Conservation (phyloP, 1,140 invertebrate species). For the Mactra quadrangularis region DNA sequence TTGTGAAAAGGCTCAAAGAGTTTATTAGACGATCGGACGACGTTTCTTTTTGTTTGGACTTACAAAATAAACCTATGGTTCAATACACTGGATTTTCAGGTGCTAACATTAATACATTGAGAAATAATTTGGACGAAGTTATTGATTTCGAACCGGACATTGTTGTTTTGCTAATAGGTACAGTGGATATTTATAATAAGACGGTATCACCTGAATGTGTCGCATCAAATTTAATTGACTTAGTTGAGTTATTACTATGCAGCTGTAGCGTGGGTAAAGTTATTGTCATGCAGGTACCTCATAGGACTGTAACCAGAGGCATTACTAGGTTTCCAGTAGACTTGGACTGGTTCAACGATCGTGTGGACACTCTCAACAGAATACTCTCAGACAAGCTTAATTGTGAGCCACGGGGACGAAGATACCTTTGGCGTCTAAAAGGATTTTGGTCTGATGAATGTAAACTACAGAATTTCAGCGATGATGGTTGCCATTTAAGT, state of each 20-base stretch:
- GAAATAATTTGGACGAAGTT: too few species aligned
- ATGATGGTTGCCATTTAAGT: slow-evolving; percentile 33
- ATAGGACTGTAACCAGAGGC: background rate
- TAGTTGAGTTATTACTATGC: slow-evolving; percentile 35
- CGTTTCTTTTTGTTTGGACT: too few species aligned
- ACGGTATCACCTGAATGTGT: too few species aligned
- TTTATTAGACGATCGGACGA: too few species aligned
- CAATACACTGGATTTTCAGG: too few species aligned
- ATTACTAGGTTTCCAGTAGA: slow-evolving; percentile 6
- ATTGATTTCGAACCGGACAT: too few species aligned
- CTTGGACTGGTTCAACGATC: slow-evolving; percentile 11
- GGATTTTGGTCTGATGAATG: slow-evolving; percentile 27
- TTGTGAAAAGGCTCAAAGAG: too few species aligned
- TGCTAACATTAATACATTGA: too few species aligned
- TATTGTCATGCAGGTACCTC: slow-evolving; percentile 38
- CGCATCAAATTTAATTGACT: background rate
- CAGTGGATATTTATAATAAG: too few species aligned
- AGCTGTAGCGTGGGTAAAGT: background rate
- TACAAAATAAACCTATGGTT: too few species aligned
- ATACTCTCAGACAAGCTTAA: background rate
- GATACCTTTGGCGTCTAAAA: slow-evolving; percentile 38
- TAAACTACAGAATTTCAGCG: background rate
- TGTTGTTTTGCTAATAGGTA: too few species aligned
- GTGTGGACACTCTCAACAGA: slow-evolving; percentile 24
- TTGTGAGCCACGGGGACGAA: background rate